These are phyloP conservation scores for Stichodactyla mertensii DNA, from an alignment of 64 coral and sea anemone genomes.

Conservation along the genomic window DNA sequence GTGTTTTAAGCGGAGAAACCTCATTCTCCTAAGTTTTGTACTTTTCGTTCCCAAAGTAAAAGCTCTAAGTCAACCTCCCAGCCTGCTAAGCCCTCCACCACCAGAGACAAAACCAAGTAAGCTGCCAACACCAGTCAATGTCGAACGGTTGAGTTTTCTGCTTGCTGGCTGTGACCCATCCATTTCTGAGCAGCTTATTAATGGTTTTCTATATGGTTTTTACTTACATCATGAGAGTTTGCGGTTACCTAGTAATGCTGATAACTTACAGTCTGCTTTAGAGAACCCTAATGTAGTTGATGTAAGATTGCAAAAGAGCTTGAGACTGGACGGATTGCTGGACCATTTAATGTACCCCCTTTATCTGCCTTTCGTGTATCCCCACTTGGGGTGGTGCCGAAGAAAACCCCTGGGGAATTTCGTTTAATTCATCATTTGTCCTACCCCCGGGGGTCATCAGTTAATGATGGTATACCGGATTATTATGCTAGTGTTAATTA, in stretches of 20 bases:
- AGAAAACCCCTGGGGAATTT: too few species aligned
- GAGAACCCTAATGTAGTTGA: constrained; percentile 8
- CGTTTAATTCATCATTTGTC: constrained; percentile 14
- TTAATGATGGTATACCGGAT: constrained; percentile 33
- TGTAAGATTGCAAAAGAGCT: neutral
- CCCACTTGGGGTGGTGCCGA: too few species aligned
- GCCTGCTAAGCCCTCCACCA: neutral
- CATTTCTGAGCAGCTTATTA: neutral
- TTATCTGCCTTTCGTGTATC: too few species aligned
- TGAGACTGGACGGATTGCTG: too few species aligned
- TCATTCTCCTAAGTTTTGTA: neutral
- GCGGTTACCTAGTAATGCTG: neutral
- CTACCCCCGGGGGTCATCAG: constrained; percentile 20
- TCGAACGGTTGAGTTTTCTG: neutral
- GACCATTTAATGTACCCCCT: too few species aligned
- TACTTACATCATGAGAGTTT: neutral
- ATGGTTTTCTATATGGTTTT: constrained; percentile 16
- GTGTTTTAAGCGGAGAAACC: constrained; percentile 12
- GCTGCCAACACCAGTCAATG: neutral
- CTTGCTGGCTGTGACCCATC: neutral
- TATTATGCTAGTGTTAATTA: neutral
- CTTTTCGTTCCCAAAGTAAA: constrained; percentile 12
- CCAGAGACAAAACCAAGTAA: neutral
- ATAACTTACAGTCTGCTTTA: neutral
- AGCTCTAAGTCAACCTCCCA: neutral